Percentiles rank a stretch among this genome's conserved stretches.
Evolutionary conservation across 2,113 vertebrate species (phyloP).

Genomic region (Scophthalmus maximus): DNA sequence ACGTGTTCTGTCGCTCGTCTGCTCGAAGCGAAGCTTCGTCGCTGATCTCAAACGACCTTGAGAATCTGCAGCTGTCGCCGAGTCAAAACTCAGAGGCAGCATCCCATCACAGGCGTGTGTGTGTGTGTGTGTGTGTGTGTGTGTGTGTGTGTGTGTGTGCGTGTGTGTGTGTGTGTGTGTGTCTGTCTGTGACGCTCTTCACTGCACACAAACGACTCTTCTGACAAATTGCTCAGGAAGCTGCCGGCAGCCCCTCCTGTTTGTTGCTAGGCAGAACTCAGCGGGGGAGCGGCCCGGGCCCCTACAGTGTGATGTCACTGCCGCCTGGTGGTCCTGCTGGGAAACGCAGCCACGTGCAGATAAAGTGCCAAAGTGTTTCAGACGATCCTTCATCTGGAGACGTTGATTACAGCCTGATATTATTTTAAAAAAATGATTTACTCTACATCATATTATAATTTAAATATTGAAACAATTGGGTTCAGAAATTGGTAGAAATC

Average conservation of each 20-base stretch:
- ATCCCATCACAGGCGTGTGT: neutral
- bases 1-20: too few relatives aligned
- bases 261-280: slow-evolving; percentile 71
- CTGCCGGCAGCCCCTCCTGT: neutral
- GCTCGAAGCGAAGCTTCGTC: too few relatives aligned
- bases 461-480: too few relatives aligned
- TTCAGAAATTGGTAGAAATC: too few relatives aligned
- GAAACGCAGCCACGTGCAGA: neutral
- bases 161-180: neutral
- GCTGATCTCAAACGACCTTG: too few relatives aligned
- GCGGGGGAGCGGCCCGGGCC: neutral
- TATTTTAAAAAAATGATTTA: too few relatives aligned
- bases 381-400: too few relatives aligned
- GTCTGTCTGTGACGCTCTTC: neutral
- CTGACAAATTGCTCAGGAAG: slow-evolving; percentile 44
- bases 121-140: neutral
- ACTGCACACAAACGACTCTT: slow-evolving; percentile 43
- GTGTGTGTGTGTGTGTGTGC: neutral
- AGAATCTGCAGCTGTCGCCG: neutral
- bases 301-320: slow-evolving; percentile 23
- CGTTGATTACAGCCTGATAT: too few relatives aligned
- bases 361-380: too few relatives aligned
- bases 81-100: neutral
- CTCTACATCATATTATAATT: too few relatives aligned
- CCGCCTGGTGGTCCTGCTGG: slow-evolving; percentile 45